Evolutionary conservation across 1,140 invertebrate species (phyloP), one percentile per base, ranked within the genome.

Genomic region (Thaumatotibia leucotreta): DNA sequence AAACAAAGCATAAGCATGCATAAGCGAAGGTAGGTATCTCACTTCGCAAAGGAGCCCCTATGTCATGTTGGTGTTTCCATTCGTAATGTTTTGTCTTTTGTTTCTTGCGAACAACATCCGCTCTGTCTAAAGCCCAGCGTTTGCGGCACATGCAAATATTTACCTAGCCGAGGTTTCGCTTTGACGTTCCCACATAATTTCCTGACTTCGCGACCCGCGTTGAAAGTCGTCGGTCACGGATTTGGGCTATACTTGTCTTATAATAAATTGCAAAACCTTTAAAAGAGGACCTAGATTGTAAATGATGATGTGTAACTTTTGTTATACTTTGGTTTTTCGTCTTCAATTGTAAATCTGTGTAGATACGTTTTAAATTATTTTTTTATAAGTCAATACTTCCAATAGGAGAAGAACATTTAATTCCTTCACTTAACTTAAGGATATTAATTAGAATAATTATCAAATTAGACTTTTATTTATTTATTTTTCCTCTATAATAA

Each of bases 31-130:
- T 45, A 45, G 2, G 10, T 39, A 39, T 14, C 50, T 23, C 49
- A 10, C 17, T 14, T 14, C 10, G 52, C 52, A 58, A 58, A 58
- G 52, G 52, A 29, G 52, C 52, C 50, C 52, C 52, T 58, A 58
- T 58, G 52, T 54, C 74, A 76, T 73, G 67, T 72, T 68, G 66
- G 61, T 73, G 70, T 77, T 82, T 77, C 78, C 75, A 79, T 83
- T 81, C 75, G 69, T 73, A 72, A 74, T 81, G 79, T 83, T 79
- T 78, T 78, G 77, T 73, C 83, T 83, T 83, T 83, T 83, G 81
- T 86, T 84, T 77, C 76, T 82, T 79, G 76, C 61, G 69, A 69
- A 65, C 76, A 78, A 78, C 78, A 77, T 76, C 74, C 76, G 76
- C 81, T 81, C 82, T 80, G 80, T 82, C 77, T 82, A 74, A 77